These are phyloP conservation scores for Branchinecta lindahli DNA, from an alignment of 1,140 invertebrate genomes.

Conservation along the genomic window DNA sequence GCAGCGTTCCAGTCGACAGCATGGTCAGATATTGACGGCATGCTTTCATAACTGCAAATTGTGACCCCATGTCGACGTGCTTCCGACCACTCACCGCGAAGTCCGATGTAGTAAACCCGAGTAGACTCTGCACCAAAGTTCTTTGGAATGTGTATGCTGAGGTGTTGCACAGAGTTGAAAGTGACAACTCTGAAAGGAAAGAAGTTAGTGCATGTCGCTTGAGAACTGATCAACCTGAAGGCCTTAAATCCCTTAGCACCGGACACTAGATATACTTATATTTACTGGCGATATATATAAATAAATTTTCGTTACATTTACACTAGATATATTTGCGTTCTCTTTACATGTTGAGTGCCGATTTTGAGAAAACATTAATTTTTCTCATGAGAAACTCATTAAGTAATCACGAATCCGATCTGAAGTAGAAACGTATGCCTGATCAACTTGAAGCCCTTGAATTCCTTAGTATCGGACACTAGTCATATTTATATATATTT, in stretches of 20 bases:
- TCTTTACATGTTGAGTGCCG: too few species aligned
- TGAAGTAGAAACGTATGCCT: too few species aligned
- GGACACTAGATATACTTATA: too few species aligned
- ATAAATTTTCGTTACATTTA: too few species aligned
- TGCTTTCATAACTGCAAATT: constrained; percentile 73
- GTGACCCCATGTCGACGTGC: constrained; percentile 69
- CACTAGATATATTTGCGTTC: too few species aligned
- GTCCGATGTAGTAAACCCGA: constrained; percentile 79
- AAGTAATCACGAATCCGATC: too few species aligned
- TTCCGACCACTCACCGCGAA: constrained; percentile 79
- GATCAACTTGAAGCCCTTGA: too few species aligned
- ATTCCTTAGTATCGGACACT: too few species aligned
- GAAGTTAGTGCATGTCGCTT: constrained; percentile 27
- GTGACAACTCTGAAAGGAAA: constrained; percentile 52
- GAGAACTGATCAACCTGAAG: too few species aligned
- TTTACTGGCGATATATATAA: too few species aligned
- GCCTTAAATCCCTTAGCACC: too few species aligned
- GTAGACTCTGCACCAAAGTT: constrained; percentile 73
- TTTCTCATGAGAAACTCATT: background rate
- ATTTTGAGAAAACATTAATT: constrained; percentile 15
- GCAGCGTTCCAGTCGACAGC: background rate
- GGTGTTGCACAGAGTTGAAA: constrained; percentile 71
- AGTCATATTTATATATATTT: too few species aligned
- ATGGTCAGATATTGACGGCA: constrained; percentile 68
- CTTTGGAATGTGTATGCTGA: constrained; percentile 71